Percentiles rank a stretch among this genome's conserved stretches.
Evolutionary conservation across 2,113 vertebrate genomes (phyloP).

Genomic region (Pelecanus crispus): DNA sequence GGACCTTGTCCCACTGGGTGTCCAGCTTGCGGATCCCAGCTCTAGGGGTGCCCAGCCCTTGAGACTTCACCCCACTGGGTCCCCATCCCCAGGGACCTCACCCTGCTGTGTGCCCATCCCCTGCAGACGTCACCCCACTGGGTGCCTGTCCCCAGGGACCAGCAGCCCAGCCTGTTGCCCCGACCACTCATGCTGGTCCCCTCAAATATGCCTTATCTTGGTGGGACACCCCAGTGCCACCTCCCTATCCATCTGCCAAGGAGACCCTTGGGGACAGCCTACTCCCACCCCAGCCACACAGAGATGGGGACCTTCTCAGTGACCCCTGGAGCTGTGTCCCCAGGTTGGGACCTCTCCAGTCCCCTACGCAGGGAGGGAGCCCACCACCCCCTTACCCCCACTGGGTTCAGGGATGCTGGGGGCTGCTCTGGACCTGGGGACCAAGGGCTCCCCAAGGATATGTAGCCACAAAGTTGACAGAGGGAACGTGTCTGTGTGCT

Average conservation of each 20-base stretch:
- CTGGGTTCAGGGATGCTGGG: background rate
- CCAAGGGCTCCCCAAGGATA: background rate
- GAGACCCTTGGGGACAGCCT: background rate
- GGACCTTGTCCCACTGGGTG: background rate
- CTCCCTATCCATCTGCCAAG: background rate
- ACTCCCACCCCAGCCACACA: background rate
- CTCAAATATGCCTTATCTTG: background rate
- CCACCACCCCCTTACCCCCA: background rate
- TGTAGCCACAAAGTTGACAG: too few relatives aligned
- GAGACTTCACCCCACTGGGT: background rate
- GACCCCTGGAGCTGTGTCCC: background rate
- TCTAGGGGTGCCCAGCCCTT: background rate
- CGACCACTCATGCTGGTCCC: background rate
- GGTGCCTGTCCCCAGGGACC: background rate
- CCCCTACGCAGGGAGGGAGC: background rate
- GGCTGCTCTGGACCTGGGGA: background rate
- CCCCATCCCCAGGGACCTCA: background rate
- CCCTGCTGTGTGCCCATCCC: accelerated
- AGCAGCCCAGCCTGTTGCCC: background rate
- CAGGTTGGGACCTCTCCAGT: background rate
- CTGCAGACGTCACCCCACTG: background rate
- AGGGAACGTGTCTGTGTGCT: background rate
- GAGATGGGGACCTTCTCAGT: background rate
- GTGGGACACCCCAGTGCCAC: background rate
- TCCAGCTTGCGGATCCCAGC: background rate